Evolutionary conservation across 2,113 vertebrate genomes (phyloP), one percentile per base, ranked within the genome.

Genomic region (Hymenochirus boettgeri): DNA sequence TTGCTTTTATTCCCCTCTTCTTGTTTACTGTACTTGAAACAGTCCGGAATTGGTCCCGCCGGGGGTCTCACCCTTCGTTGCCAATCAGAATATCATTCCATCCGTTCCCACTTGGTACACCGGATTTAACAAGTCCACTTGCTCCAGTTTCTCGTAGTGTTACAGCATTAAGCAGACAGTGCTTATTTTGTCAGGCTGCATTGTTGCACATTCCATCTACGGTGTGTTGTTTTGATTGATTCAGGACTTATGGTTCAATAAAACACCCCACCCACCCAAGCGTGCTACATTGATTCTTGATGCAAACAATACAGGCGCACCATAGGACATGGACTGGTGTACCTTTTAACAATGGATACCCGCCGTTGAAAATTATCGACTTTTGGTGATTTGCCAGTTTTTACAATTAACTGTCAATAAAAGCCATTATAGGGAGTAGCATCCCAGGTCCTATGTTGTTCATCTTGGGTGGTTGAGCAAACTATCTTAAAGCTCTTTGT

Each of bases 121-220:
- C 21, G 55, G 54, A n/a, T n/a, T n/a, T n/a, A 66, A 66, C 29
- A 24, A 59, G 45, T 25, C 64, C n/a, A n/a, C n/a, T n/a, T n/a
- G 11, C 64, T 58, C 50, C 64, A 66, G 55, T n/a, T 54, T 54
- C 51, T 45, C 50, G 63, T 58, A 57, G 29, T 66, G 54, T 50
- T 66, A 51, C 27, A 66, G 63, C 46, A 18, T 50, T 33, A 58
- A 66, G 27, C 18, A 51, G 55, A 58, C 55, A 59, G 64, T 45
- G 64, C 64, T 66, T 27, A 45, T 50, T 58, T 66, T 66, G 55
- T 66, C 29, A 22, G 24, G 21, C 45, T 59, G 64, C 64, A 66
- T 66, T n/a, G n/a, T 66, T 66, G 57, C 42, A 58, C 64, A 37
- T 55, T 46, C 59, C 55, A 66, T n/a, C n/a, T n/a, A n/a, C n/a